Conservation (phyloP, 2,113 vertebrate genomes). For the Tympanuchus pallidicinctus region DNA sequence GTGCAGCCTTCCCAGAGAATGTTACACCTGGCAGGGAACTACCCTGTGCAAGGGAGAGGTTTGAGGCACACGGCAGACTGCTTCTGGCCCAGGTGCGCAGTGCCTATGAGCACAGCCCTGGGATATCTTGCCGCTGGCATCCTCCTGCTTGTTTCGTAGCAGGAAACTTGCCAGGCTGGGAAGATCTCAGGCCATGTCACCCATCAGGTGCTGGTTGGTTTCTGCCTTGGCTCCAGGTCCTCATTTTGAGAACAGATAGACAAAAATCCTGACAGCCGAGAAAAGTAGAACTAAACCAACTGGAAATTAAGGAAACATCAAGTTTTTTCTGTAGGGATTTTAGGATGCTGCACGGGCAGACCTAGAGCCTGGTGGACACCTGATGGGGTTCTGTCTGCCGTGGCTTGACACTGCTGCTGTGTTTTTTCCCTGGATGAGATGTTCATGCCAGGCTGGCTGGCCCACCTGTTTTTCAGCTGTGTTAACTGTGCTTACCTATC, state of each 20-base stretch:
- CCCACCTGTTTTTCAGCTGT: rapidly evolving
- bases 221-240: neutral
- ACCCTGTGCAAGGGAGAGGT: neutral
- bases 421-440: neutral
- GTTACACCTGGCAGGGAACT: neutral
- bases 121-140: rapidly evolving
- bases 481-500: neutral
- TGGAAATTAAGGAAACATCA: neutral
- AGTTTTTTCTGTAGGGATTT: neutral
- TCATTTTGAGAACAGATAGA: neutral
- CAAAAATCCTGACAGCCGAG: neutral
- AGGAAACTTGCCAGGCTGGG: neutral
- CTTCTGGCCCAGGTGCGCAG: rapidly evolving
- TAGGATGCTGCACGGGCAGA: neutral
- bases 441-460: rapidly evolving
- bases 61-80: neutral
- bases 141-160: neutral
- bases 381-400: neutral
- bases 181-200: neutral
- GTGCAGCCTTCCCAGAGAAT: neutral
- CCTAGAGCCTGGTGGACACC: neutral
- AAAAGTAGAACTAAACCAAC: neutral
- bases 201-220: neutral
- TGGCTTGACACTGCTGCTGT: rapidly evolving
- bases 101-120: neutral